Conservation (phyloP, 1,140 invertebrate species). For the Bombus confusus region DNA sequence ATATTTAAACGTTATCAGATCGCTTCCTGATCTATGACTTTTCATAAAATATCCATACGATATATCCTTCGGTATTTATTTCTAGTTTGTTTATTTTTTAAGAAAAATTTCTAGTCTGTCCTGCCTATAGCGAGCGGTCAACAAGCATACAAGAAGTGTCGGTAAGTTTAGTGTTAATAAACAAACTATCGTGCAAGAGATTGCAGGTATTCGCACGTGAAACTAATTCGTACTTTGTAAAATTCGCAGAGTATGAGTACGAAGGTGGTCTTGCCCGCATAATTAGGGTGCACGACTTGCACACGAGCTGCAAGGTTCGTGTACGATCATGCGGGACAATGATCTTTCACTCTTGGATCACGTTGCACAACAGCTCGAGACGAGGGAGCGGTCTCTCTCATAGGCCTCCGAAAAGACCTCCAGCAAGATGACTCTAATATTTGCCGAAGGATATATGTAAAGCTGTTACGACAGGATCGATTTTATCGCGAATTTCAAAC, state of each 20-base stretch:
- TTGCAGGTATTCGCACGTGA: neutral
- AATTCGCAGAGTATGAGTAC: conserved; percentile 13
- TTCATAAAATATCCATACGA: too few species aligned
- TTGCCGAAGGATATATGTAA: conserved; percentile 52
- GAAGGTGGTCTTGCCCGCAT: conserved; percentile 41
- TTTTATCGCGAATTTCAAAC: conserved; percentile 44
- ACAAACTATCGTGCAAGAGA: neutral
- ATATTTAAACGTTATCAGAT: too few species aligned
- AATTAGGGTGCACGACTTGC: conserved; percentile 55
- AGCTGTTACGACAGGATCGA: conserved; percentile 40
- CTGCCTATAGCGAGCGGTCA: too few species aligned
- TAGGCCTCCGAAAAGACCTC: conserved; percentile 51
- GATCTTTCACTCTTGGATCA: conserved; percentile 64
- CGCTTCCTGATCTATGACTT: too few species aligned
- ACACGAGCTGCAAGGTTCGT: conserved; percentile 50
- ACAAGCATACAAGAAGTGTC: too few species aligned
- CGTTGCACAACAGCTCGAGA: conserved; percentile 44
- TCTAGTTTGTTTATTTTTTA: too few species aligned
- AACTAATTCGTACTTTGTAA: neutral
- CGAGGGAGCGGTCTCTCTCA: conserved; percentile 65
- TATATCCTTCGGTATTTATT: too few species aligned
- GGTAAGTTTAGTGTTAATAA: too few species aligned
- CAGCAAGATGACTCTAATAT: conserved; percentile 70
- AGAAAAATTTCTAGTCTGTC: too few species aligned
- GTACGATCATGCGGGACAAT: conserved; percentile 66